These are phyloP conservation scores for Corella eumyota DNA, from an alignment of 23 tunicate genomes.

Conservation along the genomic window DNA sequence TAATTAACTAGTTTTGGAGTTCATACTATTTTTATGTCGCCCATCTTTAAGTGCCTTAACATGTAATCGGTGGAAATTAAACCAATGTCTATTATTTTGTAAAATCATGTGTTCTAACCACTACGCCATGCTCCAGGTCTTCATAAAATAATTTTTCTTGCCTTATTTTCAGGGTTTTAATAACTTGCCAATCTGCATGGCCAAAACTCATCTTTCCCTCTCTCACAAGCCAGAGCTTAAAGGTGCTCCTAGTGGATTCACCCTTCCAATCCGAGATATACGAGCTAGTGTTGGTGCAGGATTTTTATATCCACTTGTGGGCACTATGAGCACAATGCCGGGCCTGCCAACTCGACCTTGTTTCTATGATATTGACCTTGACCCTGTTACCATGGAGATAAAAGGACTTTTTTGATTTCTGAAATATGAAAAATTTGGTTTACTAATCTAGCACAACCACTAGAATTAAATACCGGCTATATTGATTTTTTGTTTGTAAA, in stretches of 20 bases:
- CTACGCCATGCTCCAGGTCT: too few relatives aligned
- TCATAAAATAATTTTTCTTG: too few relatives aligned
- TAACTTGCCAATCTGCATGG: conserved; percentile 76
- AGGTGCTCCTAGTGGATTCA: conserved; percentile 67
- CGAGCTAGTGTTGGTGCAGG: conserved; percentile 68
- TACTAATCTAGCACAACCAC: too few relatives aligned
- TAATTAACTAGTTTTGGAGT: too few relatives aligned
- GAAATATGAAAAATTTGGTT: too few relatives aligned
- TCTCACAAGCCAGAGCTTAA: conserved; percentile 53
- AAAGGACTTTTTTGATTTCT: conserved; percentile 64
- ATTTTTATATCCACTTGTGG: conserved; percentile 52
- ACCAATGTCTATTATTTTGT: too few relatives aligned
- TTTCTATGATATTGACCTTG: conserved; percentile 58
- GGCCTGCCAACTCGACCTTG: conserved; percentile 74
- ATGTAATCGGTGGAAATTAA: too few relatives aligned
- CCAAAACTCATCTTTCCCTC: conserved; percentile 62
- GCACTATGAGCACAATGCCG: conserved; percentile 68
- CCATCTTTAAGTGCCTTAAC: too few relatives aligned
- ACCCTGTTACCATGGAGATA: conserved; percentile 64
- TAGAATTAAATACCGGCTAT: too few relatives aligned
- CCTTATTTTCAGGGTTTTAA: conserved; percentile 31
- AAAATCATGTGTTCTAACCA: too few relatives aligned
- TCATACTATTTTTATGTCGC: too few relatives aligned
- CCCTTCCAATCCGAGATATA: conserved; percentile 54
- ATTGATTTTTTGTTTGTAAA: too few relatives aligned